These are phyloP conservation scores for Eurystomus glaucurus DNA, from an alignment of 2,797 vertebrate species.

Conservation along the genomic window DNA sequence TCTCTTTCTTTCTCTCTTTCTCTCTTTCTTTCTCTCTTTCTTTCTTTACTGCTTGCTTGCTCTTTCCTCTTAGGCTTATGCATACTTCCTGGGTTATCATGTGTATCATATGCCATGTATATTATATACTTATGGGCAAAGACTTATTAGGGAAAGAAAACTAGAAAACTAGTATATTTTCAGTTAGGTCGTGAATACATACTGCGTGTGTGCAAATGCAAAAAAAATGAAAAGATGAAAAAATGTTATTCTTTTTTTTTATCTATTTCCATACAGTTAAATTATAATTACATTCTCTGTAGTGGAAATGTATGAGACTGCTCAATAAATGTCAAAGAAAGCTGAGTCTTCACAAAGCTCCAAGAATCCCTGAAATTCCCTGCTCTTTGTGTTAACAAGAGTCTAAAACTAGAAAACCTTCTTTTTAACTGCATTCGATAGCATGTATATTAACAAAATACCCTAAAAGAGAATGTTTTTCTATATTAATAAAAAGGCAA, in stretches of 20 bases:
- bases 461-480: background rate
- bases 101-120: background rate
- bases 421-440: background rate
- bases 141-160: background rate
- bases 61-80: background rate
- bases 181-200: background rate
- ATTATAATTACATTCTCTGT: background rate
- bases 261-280: background rate
- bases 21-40: too few species aligned
- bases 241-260: background rate
- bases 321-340: constrained; percentile 41
- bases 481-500: background rate
- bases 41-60: too few species aligned
- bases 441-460: background rate
- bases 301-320: background rate
- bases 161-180: background rate
- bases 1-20: accelerated
- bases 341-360: constrained; percentile 9
- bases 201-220: background rate
- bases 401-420: constrained; percentile 20
- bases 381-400: background rate
- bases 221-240: background rate
- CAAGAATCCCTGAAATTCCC: constrained; percentile 26
- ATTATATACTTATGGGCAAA: background rate
- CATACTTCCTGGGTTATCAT: background rate